These are phyloP conservation scores for Ataeniobius toweri DNA, from an alignment of 2,797 vertebrate genomes.

Conservation along the genomic window DNA sequence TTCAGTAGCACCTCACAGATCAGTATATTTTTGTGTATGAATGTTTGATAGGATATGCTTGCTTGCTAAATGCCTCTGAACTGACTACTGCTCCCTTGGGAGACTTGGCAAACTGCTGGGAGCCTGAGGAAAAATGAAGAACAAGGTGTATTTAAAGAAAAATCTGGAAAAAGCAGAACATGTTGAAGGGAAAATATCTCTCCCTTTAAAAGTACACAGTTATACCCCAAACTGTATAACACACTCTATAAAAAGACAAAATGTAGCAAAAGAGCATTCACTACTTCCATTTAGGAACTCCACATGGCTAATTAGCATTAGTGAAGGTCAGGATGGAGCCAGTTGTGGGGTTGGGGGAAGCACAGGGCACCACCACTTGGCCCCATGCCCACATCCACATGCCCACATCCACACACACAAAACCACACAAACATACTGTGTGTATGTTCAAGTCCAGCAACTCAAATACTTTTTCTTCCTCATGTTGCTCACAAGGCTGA, in stretches of 20 bases:
- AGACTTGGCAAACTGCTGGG: conserved; percentile 42
- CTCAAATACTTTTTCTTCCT: conserved; percentile 53
- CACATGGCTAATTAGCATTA: conserved; percentile 93
- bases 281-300: conserved; percentile 78
- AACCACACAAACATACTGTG: conserved; percentile 14
- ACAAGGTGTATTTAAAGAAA: conserved; percentile 43
- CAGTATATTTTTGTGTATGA: conserved; percentile 51
- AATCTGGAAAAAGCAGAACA: conserved; percentile 18
- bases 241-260: background rate
- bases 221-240: background rate
- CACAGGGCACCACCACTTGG: conserved; percentile 80
- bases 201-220: background rate
- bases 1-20: conserved; percentile 41
- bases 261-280: conserved; percentile 7
- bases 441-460: conserved; percentile 20
- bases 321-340: conserved; percentile 87
- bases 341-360: conserved; percentile 68
- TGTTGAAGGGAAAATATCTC: background rate
- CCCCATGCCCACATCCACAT: conserved; percentile 75
- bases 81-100: conserved; percentile 62
- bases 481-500: conserved; percentile 30
- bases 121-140: conserved; percentile 19
- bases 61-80: conserved; percentile 68
- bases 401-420: conserved; percentile 29
- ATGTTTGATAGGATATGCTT: conserved; percentile 64